These are phyloP conservation scores for Fringilla coelebs DNA, from an alignment of 2,797 vertebrate species.

Conservation along the genomic window DNA sequence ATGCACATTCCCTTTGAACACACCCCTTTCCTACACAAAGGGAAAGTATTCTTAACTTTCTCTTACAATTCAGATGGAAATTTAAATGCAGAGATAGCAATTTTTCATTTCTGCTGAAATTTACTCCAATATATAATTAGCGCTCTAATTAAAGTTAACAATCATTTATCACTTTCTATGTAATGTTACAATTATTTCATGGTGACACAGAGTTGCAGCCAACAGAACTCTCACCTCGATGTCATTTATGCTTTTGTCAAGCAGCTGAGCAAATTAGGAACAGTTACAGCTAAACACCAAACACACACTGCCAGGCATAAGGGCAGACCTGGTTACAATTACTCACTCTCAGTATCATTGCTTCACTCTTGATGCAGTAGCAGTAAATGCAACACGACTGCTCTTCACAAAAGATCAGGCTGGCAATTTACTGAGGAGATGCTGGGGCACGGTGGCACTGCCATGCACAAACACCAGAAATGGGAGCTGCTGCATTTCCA, in stretches of 20 bases:
- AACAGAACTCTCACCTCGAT: neutral
- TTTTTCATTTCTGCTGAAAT: neutral
- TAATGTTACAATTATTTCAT: neutral
- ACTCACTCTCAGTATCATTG: neutral
- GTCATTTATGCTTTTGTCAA: neutral
- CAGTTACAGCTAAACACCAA: neutral
- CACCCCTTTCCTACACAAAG: neutral
- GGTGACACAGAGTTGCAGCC: neutral
- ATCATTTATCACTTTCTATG: neutral
- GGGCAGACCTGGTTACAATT: neutral
- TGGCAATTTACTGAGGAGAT: neutral
- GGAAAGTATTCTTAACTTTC: neutral
- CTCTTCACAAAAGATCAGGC: neutral
- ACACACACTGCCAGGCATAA: neutral
- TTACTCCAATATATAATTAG: neutral
- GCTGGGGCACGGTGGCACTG: neutral
- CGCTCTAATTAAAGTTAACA: neutral
- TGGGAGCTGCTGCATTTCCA: neutral
- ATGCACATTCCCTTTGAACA: neutral
- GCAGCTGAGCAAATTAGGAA: neutral
- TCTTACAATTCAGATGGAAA: neutral
- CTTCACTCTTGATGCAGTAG: neutral
- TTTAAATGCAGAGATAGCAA: neutral
- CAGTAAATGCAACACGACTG: neutral
- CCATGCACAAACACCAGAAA: rapidly evolving